Evolutionary conservation across 2,888 invertebrate genomes (phyloP).

Genomic region (Morpho achilles): DNA sequence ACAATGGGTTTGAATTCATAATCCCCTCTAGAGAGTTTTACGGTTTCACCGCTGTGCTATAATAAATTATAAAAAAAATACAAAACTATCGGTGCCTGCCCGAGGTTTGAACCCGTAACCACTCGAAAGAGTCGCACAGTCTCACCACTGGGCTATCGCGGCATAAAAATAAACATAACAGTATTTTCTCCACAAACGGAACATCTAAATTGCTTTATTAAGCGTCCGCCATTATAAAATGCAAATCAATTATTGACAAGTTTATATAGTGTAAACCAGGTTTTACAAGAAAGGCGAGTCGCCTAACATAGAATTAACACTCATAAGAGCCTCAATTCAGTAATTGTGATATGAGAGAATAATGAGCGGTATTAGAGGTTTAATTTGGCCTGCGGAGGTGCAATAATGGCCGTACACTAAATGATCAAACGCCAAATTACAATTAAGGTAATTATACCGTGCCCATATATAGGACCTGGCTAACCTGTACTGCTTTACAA

Average conservation of each 20-base stretch:
- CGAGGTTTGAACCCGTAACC: neutral
- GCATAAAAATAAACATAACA: too few relatives aligned
- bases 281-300: slow-evolving; percentile 12
- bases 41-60: too few relatives aligned
- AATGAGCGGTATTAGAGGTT: slow-evolving; percentile 21
- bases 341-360: slow-evolving; percentile 18
- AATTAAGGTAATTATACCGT: slow-evolving; percentile 20
- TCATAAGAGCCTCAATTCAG: slow-evolving; percentile 18
- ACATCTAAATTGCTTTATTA: too few relatives aligned
- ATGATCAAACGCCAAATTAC: slow-evolving; percentile 17
- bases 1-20: too few relatives aligned
- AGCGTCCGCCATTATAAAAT: too few relatives aligned
- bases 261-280: neutral
- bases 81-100: too few relatives aligned
- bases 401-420: slow-evolving; percentile 16
- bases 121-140: too few relatives aligned
- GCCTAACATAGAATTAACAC: slow-evolving; percentile 19
- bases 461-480: neutral
- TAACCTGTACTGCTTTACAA: slow-evolving; percentile 8
- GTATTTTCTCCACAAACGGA: neutral
- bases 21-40: too few relatives aligned
- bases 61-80: too few relatives aligned
- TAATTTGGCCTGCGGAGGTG: slow-evolving; percentile 17
- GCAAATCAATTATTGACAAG: too few relatives aligned
- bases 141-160: too few relatives aligned